Evolutionary conservation across 2,113 vertebrate species (phyloP).

Genomic region (Machaerirhynchus nigripectus): DNA sequence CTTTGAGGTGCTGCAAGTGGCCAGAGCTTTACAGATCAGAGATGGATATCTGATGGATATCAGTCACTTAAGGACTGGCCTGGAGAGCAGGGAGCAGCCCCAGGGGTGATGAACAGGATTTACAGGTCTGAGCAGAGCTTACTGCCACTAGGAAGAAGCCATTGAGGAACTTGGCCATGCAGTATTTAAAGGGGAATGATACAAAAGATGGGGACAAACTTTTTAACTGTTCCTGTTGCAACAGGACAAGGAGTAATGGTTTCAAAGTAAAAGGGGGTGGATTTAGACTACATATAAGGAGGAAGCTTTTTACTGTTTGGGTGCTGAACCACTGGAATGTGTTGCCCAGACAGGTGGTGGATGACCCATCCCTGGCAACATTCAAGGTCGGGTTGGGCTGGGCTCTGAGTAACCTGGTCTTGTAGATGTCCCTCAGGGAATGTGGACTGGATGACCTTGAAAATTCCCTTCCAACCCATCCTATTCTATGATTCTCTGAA

Average conservation of each 20-base stretch:
- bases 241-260: too few relatives aligned
- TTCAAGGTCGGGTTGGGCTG: not conserved
- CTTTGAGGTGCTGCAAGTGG: not conserved
- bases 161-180: not conserved
- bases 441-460: not conserved
- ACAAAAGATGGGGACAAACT: not conserved
- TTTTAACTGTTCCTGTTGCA: not conserved
- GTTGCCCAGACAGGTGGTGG: not conserved
- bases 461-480: not conserved
- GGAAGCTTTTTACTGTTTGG: not conserved
- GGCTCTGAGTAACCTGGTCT: not conserved
- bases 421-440: not conserved
- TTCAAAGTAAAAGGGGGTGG: fast-evolving
- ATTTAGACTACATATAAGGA: not conserved
- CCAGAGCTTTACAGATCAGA: not conserved
- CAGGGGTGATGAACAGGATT: not conserved
- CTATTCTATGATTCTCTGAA: not conserved
- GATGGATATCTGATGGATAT: not conserved
- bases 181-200: not conserved
- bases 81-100: not conserved
- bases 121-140: not conserved
- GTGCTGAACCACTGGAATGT: not conserved
- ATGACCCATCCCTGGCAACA: not conserved
- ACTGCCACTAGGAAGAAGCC: not conserved
- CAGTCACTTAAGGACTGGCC: not conserved